Evolutionary conservation across 1,140 invertebrate genomes (phyloP), one percentile per base, ranked within the genome.

Genomic region (Diprion similis): DNA sequence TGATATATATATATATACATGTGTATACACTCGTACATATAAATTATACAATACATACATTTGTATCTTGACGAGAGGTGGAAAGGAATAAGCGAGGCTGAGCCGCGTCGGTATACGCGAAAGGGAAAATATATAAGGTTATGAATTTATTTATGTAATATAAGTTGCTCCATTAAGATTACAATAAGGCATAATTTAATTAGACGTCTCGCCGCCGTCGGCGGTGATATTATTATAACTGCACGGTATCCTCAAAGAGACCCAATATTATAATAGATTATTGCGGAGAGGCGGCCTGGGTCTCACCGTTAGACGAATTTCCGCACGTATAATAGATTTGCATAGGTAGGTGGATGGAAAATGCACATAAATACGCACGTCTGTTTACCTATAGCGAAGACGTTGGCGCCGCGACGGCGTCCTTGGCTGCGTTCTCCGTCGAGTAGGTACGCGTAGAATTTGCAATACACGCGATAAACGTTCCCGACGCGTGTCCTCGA

Each of bases 131-230:
- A 59, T 6, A 37, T 59, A 8, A 9, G 11, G 51, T 59, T 59
- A 59, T 59, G 51, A 59, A 59, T 59, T 59, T 59, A 59, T 59
- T 59, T 59, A 59, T 59, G 51, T 59, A 59, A 59, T 59, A 59
- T 59, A 59, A 59, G 11, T 59, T 59, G n/a, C 51, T 11, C 51
- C 51, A 59, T 59, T 59, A 59, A 59, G n/a, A 59, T 8, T 59
- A 59, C 51, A 59, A 59, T 59, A 59, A 59, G 6, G 51, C 51
- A 59, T 59, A 59, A 59, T 59, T 59, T 59, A 59, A 59, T 59
- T 59, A 59, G 6, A 59, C 51, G 51, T 59, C 51, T 59, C 51
- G 11, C 51, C n/a, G n/a, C 51, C 24, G 51, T 59, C 51, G 24
- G 24, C 24, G 24, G 24, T 37, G 24, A 37, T 37, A 37, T 37